phyloP scores from a whole-genome alignment of 1,140 invertebrate genomes.

The Rhopalosiphum maidis region DNA sequence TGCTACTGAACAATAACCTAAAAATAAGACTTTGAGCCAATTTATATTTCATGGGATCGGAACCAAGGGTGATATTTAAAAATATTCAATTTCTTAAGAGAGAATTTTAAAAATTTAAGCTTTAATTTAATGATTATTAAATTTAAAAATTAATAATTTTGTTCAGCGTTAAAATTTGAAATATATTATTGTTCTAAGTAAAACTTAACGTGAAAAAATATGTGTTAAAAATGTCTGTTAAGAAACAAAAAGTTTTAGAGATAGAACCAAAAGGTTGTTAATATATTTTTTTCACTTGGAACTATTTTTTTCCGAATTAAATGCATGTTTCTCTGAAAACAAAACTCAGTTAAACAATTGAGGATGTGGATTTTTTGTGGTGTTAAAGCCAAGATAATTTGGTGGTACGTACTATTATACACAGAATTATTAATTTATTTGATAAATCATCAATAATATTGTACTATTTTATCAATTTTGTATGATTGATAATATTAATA shows the following conservation, averaged over 20 bases:
- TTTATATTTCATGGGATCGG: background rate
- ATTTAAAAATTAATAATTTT: too few species aligned
- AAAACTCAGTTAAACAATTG: background rate
- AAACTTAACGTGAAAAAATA: background rate
- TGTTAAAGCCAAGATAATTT: too few species aligned
- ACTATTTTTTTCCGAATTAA: background rate
- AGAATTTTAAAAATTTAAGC: background rate
- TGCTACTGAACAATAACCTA: background rate
- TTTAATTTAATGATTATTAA: background rate
- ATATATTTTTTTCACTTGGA: background rate
- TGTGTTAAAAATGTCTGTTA: background rate
- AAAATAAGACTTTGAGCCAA: background rate
- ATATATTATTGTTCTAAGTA: background rate
- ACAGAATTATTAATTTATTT: too few species aligned
- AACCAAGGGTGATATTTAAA: background rate
- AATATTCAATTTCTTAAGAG: background rate
- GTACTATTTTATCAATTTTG: too few species aligned
- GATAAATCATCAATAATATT: too few species aligned
- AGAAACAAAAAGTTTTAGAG: background rate
- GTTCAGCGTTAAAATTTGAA: background rate
- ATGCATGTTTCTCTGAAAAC: background rate
- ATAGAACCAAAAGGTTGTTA: background rate
- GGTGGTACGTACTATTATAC: too few species aligned
- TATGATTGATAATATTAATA: too few species aligned
- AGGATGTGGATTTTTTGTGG: too few species aligned